Conservation (phyloP, 1,140 invertebrate genomes). For the Sinonovacula constricta region DNA sequence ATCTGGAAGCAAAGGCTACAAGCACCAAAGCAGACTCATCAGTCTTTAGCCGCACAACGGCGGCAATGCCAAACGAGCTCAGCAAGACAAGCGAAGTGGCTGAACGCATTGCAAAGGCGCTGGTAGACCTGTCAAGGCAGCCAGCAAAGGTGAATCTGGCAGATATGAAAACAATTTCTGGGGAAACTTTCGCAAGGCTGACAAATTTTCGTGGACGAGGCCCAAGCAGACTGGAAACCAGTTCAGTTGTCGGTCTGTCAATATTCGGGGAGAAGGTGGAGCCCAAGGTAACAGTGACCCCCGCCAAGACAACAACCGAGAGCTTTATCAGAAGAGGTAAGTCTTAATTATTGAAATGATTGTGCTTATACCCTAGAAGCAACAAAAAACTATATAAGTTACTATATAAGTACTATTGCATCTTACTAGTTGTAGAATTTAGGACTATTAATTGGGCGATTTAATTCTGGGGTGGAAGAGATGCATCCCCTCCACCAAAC, state of each 20-base stretch:
- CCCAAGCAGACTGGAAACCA: too few relatives aligned
- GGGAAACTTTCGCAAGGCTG: not conserved
- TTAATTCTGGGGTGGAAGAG: not conserved
- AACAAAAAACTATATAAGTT: not conserved
- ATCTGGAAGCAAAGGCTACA: not conserved
- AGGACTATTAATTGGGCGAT: not conserved
- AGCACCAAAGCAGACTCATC: not conserved
- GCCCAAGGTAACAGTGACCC: not conserved
- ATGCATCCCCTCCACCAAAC: too few relatives aligned
- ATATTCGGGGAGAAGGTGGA: conserved; percentile 3
- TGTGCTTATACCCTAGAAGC: not conserved
- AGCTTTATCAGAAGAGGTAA: too few relatives aligned
- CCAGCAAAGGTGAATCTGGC: not conserved
- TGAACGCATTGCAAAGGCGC: not conserved
- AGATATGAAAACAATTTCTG: too few relatives aligned
- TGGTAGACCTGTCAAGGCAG: not conserved
- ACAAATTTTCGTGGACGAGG: conserved; percentile 7
- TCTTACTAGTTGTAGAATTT: not conserved
- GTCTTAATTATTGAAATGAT: not conserved
- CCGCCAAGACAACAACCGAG: not conserved
- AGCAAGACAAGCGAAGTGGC: not conserved
- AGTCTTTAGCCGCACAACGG: not conserved
- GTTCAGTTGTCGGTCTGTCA: not conserved
- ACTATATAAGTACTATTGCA: not conserved
- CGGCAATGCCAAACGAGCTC: not conserved